Evolutionary conservation across 2,888 invertebrate species (phyloP).

Genomic region (Zaprionus obscuricornis): DNA sequence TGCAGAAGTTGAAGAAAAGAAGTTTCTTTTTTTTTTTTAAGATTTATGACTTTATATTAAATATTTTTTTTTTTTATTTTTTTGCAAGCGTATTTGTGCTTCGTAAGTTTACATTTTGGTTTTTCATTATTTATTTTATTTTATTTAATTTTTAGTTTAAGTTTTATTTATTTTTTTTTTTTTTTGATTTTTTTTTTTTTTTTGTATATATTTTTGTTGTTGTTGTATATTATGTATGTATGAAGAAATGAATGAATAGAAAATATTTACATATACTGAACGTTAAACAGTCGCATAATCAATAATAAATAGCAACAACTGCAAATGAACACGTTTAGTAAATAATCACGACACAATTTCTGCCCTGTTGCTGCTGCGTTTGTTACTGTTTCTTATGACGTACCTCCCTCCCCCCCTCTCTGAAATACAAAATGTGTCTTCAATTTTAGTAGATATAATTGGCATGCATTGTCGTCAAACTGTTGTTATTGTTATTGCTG

Average conservation of each 20-base stretch:
- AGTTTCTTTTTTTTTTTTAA: too few relatives aligned
- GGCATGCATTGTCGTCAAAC: too few relatives aligned
- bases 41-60: too few relatives aligned
- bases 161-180: neutral
- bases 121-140: too few relatives aligned
- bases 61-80: too few relatives aligned
- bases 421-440: too few relatives aligned
- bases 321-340: slow-evolving; percentile 75
- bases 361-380: slow-evolving; percentile 6
- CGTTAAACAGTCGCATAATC: slow-evolving; percentile 74
- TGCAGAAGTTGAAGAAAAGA: too few relatives aligned
- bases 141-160: neutral
- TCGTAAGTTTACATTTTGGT: too few relatives aligned
- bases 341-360: slow-evolving; percentile 59
- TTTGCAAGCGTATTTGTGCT: too few relatives aligned
- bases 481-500: too few relatives aligned
- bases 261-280: slow-evolving; percentile 70
- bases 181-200: neutral
- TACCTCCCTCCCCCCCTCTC: neutral
- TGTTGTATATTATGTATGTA: slow-evolving; percentile 36
- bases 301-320: slow-evolving; percentile 67
- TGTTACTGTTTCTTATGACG: neutral
- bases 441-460: too few relatives aligned
- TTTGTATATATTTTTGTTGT: slow-evolving; percentile 6
- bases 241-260: slow-evolving; percentile 58